Conservation (phyloP, 2,888 invertebrate species). For the Myopa tessellatipennis region DNA sequence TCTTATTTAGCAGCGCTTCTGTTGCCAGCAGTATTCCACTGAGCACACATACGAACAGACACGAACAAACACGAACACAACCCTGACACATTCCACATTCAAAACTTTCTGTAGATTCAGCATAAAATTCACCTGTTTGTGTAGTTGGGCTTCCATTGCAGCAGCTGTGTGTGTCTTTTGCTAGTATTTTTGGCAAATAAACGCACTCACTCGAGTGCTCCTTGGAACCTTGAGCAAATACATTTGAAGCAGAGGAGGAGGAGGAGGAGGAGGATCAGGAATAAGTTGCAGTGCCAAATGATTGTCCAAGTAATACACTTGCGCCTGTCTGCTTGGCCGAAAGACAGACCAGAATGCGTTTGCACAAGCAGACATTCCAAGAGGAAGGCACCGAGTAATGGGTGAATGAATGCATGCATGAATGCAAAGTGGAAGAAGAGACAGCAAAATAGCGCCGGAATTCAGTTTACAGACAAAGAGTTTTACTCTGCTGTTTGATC, state of each 20-base stretch:
- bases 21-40: not conserved
- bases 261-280: not conserved
- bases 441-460: too few species aligned
- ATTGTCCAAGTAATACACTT: constrained; percentile 20
- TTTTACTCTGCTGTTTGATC: too few species aligned
- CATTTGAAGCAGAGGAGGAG: not conserved
- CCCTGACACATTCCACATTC: not conserved
- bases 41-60: not conserved
- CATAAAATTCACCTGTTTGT: constrained; percentile 35
- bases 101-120: not conserved
- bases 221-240: constrained; percentile 4
- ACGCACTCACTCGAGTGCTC: not conserved
- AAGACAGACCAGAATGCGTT: not conserved
- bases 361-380: not conserved
- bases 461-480: too few species aligned
- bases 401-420: too few species aligned
- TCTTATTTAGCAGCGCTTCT: constrained; percentile 19
- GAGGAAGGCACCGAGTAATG: too few species aligned
- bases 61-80: constrained; percentile 3
- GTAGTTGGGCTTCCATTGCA: constrained; percentile 19
- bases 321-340: not conserved
- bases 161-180: not conserved
- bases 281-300: constrained; percentile 11
- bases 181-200: not conserved
- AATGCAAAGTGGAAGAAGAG: too few species aligned